Conservation (phyloP, 1,140 invertebrate species). For the Heliothis virescens region DNA sequence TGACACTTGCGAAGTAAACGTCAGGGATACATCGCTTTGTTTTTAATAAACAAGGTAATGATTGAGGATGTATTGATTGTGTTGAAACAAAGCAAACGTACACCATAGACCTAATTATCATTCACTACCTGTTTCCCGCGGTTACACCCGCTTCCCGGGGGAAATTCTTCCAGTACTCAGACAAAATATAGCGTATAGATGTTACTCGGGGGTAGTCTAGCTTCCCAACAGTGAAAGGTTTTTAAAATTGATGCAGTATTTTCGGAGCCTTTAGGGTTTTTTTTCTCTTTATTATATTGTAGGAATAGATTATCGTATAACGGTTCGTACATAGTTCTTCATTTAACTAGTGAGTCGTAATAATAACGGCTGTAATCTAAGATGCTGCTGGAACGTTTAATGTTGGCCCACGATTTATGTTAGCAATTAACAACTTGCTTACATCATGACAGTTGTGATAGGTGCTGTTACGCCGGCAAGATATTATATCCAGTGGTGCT, state of each 20-base stretch:
- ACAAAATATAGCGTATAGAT: too few species aligned
- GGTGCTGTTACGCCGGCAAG: slow-evolving; percentile 10
- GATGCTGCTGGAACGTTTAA: slow-evolving; percentile 19
- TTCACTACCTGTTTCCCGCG: background rate
- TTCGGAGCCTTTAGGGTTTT: too few species aligned
- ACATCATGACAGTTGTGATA: slow-evolving; percentile 30
- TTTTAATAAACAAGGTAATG: slow-evolving; percentile 49
- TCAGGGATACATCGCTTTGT: slow-evolving; percentile 37
- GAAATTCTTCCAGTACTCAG: too few species aligned
- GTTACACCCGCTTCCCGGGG: too few species aligned
- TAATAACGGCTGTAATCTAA: slow-evolving; percentile 2
- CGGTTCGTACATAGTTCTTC: background rate
- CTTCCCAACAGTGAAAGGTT: too few species aligned
- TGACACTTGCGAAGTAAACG: background rate
- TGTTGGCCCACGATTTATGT: slow-evolving; percentile 38
- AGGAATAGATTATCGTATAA: background rate
- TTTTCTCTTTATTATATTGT: too few species aligned
- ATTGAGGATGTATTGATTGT: slow-evolving; percentile 52
- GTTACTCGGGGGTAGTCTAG: too few species aligned
- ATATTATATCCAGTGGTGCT: background rate
- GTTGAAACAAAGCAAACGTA: background rate
- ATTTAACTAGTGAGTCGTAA: background rate
- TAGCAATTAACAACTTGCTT: slow-evolving; percentile 25
- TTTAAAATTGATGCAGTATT: too few species aligned
- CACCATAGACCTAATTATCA: slow-evolving; percentile 9